phyloP scores from a whole-genome alignment of 1,140 invertebrate species.

The Drosophila varians region DNA sequence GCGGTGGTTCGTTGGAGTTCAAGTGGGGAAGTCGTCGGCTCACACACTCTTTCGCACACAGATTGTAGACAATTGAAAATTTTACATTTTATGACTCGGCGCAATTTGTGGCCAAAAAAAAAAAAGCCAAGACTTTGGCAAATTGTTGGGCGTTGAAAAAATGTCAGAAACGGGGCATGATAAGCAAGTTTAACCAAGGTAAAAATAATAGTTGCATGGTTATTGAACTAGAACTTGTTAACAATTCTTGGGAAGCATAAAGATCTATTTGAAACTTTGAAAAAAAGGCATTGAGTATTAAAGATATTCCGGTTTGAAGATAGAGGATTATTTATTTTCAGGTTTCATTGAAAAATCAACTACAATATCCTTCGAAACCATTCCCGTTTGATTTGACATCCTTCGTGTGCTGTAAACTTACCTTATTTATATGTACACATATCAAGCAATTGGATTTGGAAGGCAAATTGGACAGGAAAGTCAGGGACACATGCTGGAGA shows the following conservation, averaged over 20 bases:
- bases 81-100: slow-evolving; percentile 80
- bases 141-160: slow-evolving; percentile 23
- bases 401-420: slow-evolving; percentile 22
- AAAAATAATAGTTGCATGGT: slow-evolving; percentile 30
- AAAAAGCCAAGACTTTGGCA: slow-evolving; percentile 42
- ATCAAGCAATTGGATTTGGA: slow-evolving; percentile 41
- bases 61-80: slow-evolving; percentile 80
- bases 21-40: slow-evolving; percentile 13
- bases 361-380: background rate
- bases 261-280: too few relatives aligned
- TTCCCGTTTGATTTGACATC: slow-evolving; percentile 23
- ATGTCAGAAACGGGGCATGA: slow-evolving; percentile 23
- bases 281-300: too few relatives aligned
- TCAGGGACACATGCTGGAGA: slow-evolving; percentile 15
- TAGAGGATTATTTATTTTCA: background rate
- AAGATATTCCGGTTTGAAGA: too few relatives aligned
- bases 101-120: slow-evolving; percentile 67
- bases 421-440: slow-evolving; percentile 43
- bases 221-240: slow-evolving; percentile 17
- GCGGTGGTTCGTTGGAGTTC: slow-evolving; percentile 38
- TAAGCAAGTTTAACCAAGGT: slow-evolving; percentile 15
- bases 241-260: slow-evolving; percentile 1
- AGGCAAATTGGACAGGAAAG: slow-evolving; percentile 42
- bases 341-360: background rate
- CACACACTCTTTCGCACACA: slow-evolving; percentile 32